A percentile compares a stretch with the other conserved stretches of the same genome.
phyloP scores from a whole-genome alignment of 1,140 invertebrate genomes.

The Portunus trituberculatus region DNA sequence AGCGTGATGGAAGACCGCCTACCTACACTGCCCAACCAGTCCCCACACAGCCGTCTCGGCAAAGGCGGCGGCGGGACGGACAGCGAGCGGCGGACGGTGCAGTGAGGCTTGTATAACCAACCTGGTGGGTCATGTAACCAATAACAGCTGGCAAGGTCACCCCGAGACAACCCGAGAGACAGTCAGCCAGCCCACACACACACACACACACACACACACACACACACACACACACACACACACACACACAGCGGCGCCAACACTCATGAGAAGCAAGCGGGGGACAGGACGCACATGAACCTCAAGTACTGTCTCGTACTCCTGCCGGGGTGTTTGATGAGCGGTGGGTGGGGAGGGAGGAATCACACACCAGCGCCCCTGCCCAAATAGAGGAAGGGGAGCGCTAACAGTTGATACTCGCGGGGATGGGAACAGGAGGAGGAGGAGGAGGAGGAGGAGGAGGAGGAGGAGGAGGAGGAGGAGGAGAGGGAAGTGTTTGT shows the following conservation, averaged over 20 bases:
- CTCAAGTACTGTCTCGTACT: neutral
- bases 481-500: neutral
- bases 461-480: neutral
- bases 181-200: neutral
- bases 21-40: neutral
- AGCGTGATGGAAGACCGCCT: neutral
- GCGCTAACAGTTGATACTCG: neutral
- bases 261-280: conserved; percentile 18
- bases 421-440: neutral
- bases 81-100: neutral
- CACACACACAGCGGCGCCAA: conserved; percentile 35
- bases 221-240: conserved; percentile 31
- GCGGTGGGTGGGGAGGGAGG: neutral
- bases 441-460: neutral
- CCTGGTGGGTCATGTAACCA: neutral
- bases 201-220: conserved; percentile 37
- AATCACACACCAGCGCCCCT: conserved; percentile 17
- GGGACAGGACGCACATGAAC: neutral
- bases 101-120: neutral
- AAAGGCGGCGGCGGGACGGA: neutral
- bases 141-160: neutral
- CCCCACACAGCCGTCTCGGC: neutral
- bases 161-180: neutral
- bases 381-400: neutral
- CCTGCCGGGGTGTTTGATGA: conserved; percentile 17